Conservation (phyloP, 1,140 invertebrate genomes). For the Calephelis virginiensis region DNA sequence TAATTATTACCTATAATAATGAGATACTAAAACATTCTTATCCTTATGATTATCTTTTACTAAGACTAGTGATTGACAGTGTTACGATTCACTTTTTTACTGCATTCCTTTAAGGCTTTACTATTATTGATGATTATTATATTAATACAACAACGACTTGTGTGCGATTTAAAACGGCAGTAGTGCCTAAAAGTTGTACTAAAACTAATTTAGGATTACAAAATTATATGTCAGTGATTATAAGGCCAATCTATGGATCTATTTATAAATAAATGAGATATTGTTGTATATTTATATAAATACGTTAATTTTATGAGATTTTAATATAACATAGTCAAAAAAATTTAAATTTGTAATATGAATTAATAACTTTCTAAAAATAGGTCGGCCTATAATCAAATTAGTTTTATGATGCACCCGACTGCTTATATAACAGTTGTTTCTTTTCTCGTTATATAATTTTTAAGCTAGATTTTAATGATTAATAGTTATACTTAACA, state of each 20-base stretch:
- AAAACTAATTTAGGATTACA: background rate
- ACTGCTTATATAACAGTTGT: too few species aligned
- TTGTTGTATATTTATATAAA: too few species aligned
- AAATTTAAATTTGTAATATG: too few species aligned
- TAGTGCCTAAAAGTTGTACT: background rate
- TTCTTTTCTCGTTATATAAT: too few species aligned
- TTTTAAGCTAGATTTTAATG: too few species aligned
- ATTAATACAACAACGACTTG: background rate
- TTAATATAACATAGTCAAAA: too few species aligned
- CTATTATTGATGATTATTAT: background rate
- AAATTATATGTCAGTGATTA: background rate
- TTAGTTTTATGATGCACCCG: too few species aligned
- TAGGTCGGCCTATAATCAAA: too few species aligned
- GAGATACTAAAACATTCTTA: slow-evolving; percentile 21
- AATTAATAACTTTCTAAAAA: too few species aligned
- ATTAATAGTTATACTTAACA: too few species aligned
- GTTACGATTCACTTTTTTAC: slow-evolving; percentile 9
- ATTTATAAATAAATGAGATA: too few species aligned
- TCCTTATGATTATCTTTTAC: slow-evolving; percentile 14
- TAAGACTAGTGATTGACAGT: slow-evolving; percentile 36
- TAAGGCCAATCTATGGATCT: background rate
- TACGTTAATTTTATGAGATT: too few species aligned
- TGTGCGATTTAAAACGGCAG: slow-evolving; percentile 2
- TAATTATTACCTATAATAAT: slow-evolving; percentile 31
- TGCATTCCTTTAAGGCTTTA: slow-evolving; percentile 9